These are phyloP conservation scores for Drosophila leontia DNA, from an alignment of 1,140 invertebrate genomes.

Conservation along the genomic window DNA sequence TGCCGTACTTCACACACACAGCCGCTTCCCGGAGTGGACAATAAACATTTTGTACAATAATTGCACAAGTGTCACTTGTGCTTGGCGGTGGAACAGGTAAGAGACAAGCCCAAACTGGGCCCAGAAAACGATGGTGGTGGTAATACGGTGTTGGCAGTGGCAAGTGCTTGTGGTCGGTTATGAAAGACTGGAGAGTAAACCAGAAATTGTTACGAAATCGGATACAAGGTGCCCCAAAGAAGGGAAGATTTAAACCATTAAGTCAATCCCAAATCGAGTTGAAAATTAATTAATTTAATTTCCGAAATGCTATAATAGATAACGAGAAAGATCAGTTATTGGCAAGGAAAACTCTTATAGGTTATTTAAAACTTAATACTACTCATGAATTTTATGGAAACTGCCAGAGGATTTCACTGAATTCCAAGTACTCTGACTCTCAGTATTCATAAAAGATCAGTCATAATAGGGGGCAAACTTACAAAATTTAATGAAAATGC, in stretches of 20 bases:
- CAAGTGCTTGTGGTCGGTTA: slow-evolving; percentile 45
- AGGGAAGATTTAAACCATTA: not conserved
- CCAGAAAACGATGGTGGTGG: slow-evolving; percentile 25
- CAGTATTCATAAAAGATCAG: too few species aligned
- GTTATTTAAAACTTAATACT: not conserved
- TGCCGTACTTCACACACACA: slow-evolving; percentile 7
- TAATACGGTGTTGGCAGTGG: slow-evolving; percentile 20
- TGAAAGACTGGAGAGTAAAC: slow-evolving; percentile 31
- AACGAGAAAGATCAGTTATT: not conserved
- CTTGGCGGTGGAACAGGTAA: slow-evolving; percentile 45
- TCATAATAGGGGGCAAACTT: not conserved
- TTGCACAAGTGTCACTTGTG: slow-evolving; percentile 73
- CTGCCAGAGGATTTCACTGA: not conserved
- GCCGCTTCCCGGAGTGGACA: slow-evolving; percentile 30
- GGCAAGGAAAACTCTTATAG: not conserved
- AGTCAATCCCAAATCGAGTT: not conserved
- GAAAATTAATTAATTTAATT: not conserved
- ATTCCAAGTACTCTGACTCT: not conserved
- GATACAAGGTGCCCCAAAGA: slow-evolving; percentile 18
- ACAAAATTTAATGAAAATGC: slow-evolving; percentile 28
- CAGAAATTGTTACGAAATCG: slow-evolving; percentile 39
- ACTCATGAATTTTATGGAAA: not conserved
- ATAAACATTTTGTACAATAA: slow-evolving; percentile 66
- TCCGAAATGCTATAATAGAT: not conserved
- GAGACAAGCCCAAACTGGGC: slow-evolving; percentile 41